phyloP scores from a whole-genome alignment of 2,113 vertebrate genomes.

The Psammodynastes pulverulentus region DNA sequence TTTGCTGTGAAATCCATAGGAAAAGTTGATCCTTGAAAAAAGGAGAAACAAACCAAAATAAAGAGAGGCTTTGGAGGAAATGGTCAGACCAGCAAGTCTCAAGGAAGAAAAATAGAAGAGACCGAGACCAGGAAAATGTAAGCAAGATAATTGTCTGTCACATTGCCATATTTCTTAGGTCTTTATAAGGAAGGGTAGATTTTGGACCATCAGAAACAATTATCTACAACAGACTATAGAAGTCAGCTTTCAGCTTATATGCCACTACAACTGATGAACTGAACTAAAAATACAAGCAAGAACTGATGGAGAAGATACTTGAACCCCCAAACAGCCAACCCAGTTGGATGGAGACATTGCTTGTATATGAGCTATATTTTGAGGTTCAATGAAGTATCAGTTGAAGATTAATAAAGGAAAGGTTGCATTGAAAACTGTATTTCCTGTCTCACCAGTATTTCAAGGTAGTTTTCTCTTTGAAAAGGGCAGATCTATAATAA shows the following conservation, averaged over 20 bases:
- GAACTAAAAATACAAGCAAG: not conserved
- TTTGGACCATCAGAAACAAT: not conserved
- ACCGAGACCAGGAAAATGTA: not conserved
- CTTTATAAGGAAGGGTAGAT: not conserved
- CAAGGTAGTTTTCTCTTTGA: not conserved
- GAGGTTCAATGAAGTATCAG: not conserved
- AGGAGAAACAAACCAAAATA: not conserved
- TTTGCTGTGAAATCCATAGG: not conserved
- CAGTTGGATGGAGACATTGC: not conserved
- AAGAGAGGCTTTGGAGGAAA: not conserved
- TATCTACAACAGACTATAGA: not conserved
- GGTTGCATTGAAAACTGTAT: not conserved
- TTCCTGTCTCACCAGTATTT: not conserved
- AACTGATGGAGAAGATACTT: not conserved
- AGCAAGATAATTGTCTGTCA: not conserved
- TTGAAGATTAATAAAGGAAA: not conserved
- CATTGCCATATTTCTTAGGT: not conserved
- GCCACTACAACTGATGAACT: not conserved
- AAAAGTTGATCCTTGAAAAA: not conserved
- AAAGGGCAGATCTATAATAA: not conserved
- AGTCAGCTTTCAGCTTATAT: not conserved
- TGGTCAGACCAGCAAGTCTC: not conserved
- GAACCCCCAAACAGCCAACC: not conserved
- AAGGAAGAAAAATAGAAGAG: not conserved
- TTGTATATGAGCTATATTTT: not conserved